Percentiles rank a stretch among this genome's conserved stretches.
Conservation (phyloP, 1,140 invertebrate species). For the Formica exsecta region DNA sequence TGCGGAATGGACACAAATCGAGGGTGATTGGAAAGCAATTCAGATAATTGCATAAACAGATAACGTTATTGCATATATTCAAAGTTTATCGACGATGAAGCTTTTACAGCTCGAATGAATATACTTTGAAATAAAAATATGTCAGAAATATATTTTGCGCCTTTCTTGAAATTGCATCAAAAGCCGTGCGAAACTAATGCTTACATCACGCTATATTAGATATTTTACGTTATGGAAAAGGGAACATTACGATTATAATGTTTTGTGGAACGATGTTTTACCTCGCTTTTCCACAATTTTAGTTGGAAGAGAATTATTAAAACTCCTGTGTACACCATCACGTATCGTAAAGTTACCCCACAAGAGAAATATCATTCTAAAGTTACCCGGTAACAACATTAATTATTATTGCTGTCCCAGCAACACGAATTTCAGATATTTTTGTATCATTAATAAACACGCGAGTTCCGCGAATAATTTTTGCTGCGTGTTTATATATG, state of each 20-base stretch:
- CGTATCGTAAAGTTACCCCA: conserved; percentile 5
- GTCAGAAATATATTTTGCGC: background rate
- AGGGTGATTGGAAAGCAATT: conserved; percentile 22
- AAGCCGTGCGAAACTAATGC: background rate
- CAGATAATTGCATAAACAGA: conserved; percentile 15
- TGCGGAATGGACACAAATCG: conserved; percentile 16
- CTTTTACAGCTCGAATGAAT: background rate
- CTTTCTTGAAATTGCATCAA: background rate
- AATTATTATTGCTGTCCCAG: conserved; percentile 31
- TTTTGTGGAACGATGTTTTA: conserved; percentile 11
- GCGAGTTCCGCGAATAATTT: background rate
- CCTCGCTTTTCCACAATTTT: conserved; percentile 18
- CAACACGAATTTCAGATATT: conserved; percentile 22
- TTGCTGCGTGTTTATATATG: background rate
- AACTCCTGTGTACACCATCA: background rate
- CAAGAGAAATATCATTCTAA: conserved; percentile 47
- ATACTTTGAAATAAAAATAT: conserved; percentile 19
- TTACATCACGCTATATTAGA: background rate
- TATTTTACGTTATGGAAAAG: background rate
- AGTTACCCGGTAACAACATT: conserved; percentile 14
- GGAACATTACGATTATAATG: conserved; percentile 25
- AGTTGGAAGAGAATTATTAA: conserved; percentile 25
- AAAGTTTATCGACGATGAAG: conserved; percentile 32
- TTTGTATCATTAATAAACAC: background rate
- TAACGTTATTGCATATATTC: background rate